These are phyloP conservation scores for Mythimna loreyi DNA, from an alignment of 2,888 invertebrate species.

Conservation along the genomic window DNA sequence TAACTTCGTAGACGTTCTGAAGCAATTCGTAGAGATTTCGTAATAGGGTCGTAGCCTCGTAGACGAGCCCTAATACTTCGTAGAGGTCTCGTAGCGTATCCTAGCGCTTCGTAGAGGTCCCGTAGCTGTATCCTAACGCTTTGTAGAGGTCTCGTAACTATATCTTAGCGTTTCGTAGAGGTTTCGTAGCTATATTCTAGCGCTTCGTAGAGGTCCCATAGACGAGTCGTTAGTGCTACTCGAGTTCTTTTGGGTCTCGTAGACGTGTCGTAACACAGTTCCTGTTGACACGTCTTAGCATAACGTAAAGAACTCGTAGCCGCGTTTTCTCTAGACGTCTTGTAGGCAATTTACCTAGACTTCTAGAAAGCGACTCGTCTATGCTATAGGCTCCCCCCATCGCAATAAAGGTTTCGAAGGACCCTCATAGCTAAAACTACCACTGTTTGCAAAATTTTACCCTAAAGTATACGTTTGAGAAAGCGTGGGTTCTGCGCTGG, in stretches of 20 bases:
- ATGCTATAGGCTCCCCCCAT: background rate
- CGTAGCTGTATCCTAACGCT: background rate
- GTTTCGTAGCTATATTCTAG: background rate
- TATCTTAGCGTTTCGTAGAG: background rate
- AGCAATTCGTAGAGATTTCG: background rate
- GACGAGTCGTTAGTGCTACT: background rate
- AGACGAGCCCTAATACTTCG: background rate
- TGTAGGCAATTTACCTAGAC: background rate
- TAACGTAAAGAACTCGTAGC: background rate
- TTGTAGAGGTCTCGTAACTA: background rate
- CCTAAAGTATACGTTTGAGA: background rate
- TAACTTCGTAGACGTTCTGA: background rate
- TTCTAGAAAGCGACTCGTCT: background rate
- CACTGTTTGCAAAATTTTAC: background rate
- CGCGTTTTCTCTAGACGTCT: background rate
- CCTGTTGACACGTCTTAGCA: background rate
- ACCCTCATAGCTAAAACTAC: background rate
- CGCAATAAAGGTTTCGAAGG: background rate
- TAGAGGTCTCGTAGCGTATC: background rate
- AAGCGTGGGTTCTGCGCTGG: background rate
- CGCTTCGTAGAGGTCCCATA: background rate
- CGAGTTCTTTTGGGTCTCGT: too few species aligned
- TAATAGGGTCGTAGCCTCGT: background rate
- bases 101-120: background rate
- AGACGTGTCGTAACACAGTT: background rate